Conservation (phyloP, 1,140 invertebrate species). For the Drosophila kikkawai region DNA sequence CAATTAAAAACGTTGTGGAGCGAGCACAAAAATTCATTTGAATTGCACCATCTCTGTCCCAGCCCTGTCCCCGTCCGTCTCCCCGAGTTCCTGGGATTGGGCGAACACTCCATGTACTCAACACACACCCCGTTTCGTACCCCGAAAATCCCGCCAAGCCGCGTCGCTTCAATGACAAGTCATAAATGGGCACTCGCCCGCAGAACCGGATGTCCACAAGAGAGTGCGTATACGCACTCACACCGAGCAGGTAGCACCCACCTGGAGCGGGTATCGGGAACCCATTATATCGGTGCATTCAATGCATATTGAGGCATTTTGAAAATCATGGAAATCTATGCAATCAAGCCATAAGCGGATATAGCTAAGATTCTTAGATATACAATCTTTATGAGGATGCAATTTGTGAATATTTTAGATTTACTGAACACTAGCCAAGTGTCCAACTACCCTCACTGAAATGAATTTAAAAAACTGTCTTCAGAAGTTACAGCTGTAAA, state of each 20-base stretch:
- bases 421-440: background rate
- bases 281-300: background rate
- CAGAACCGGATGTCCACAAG: slow-evolving; percentile 1
- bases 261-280: background rate
- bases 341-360: background rate
- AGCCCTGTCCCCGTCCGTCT: slow-evolving; percentile 5
- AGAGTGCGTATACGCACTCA: slow-evolving; percentile 7
- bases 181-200: slow-evolving; percentile 56
- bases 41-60: slow-evolving; percentile 43
- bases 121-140: no score
- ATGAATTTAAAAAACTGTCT: no score
- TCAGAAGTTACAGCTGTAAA: no score
- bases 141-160: slow-evolving; percentile 14
- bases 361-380: background rate
- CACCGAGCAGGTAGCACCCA: background rate
- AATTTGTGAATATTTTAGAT: background rate
- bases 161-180: slow-evolving; percentile 53
- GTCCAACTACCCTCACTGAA: no score
- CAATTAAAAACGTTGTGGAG: slow-evolving; percentile 75
- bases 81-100: background rate
- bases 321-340: slow-evolving; percentile 1
- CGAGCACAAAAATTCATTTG: slow-evolving; percentile 74
- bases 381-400: background rate
- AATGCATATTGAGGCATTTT: slow-evolving; percentile 2
- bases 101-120: background rate